Conservation (phyloP, 2,888 invertebrate species). For the Caenorhabditis sp. region DNA sequence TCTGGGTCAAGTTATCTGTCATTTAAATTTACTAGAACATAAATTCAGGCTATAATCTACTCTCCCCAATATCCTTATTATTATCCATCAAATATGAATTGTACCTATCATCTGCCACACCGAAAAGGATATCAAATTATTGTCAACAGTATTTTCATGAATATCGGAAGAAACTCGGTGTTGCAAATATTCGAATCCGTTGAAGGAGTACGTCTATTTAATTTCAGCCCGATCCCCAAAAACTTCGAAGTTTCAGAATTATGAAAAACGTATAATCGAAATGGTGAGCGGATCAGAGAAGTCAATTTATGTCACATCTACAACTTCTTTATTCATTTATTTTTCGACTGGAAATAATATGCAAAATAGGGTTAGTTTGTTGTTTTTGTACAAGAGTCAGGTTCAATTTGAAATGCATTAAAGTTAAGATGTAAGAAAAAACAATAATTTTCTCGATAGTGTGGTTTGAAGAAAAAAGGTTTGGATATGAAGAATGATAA, state of each 20-base stretch:
- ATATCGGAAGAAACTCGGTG: conserved; percentile 40
- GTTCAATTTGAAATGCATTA: too few species aligned
- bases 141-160: conserved; percentile 28
- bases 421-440: too few species aligned
- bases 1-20: too few species aligned
- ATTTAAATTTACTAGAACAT: too few species aligned
- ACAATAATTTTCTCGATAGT: too few species aligned
- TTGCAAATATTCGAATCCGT: conserved; percentile 47
- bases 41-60: not conserved
- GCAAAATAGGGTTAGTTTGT: conserved; percentile 2
- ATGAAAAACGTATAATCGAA: conserved; percentile 43
- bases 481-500: too few species aligned
- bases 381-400: not conserved
- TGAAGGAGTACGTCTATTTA: conserved; percentile 19
- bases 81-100: conserved; percentile 47
- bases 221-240: too few species aligned
- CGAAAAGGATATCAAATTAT: conserved; percentile 42
- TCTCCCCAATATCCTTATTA: conserved; percentile 48
- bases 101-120: conserved; percentile 48
- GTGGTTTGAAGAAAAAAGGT: too few species aligned
- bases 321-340: conserved; percentile 42
- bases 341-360: conserved; percentile 48
- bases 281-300: conserved; percentile 42
- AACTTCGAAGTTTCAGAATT: conserved; percentile 26
- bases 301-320: conserved; percentile 42